phyloP scores from a whole-genome alignment of 2,113 vertebrate species.

The Probosciger aterrimus region DNA sequence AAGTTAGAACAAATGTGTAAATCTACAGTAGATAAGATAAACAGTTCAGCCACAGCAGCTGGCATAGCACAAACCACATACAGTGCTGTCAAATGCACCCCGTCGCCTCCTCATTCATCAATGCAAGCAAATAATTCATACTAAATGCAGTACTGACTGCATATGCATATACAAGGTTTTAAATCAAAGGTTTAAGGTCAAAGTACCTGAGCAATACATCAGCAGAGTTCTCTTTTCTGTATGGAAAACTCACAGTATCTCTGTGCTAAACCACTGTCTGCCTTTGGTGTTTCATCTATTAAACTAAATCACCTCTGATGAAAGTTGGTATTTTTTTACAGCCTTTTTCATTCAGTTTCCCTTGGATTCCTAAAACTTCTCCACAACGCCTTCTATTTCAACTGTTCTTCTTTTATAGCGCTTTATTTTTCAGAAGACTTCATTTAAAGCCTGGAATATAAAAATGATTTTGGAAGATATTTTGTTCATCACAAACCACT shows the following conservation, averaged over 20 bases:
- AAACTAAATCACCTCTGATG: background rate
- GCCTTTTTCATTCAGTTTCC: background rate
- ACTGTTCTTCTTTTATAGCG: background rate
- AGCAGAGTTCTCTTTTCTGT: background rate
- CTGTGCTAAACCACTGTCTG: background rate
- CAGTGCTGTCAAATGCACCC: background rate
- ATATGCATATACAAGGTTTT: background rate
- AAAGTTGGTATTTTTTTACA: background rate
- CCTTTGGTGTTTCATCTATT: background rate
- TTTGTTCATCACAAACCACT: background rate
- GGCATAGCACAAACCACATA: rapidly evolving
- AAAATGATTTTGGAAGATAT: background rate
- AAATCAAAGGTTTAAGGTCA: background rate
- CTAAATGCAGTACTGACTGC: too few species aligned
- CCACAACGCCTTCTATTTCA: background rate
- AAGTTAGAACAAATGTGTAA: rapidly evolving
- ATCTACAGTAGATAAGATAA: background rate
- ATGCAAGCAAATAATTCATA: background rate
- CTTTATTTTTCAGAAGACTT: background rate
- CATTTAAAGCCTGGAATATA: background rate
- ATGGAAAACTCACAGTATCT: background rate
- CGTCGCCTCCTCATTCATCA: background rate
- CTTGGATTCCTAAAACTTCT: background rate
- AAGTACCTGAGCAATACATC: background rate
- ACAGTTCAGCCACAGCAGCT: background rate